Base-by-base conservation (phyloP, 37 sponge, comb jelly and placozoan genomes). In the Crambe crambe region DNA sequence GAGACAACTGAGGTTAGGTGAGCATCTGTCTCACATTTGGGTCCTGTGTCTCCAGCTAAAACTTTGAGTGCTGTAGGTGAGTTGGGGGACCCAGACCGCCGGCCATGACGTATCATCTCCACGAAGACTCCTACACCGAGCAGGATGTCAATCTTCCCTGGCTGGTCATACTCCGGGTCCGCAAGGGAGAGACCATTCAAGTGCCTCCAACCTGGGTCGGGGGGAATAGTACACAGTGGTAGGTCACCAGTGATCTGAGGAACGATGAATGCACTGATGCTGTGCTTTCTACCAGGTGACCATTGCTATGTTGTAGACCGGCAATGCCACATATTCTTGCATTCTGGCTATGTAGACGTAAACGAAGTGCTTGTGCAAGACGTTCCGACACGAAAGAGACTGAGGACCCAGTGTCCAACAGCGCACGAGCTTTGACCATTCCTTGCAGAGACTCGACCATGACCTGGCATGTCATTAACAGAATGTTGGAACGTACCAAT, bases 401-500 rank as follows among this genome's bases (percentile, higher is more conserved):
- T 58, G 84, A 84, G 17, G 84, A 69, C 22, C 41, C 76, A 68
- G 77, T 34, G 40, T 76, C 84, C 10, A 85, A 64, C 31, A 86
- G 66, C 15, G 86, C 86, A 60, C 65, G 72, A 32, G 79, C 73
- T 36, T 77, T 60, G 56, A 78, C 70, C 4, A 36, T 21, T 0
- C 78, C 78, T 10, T 78, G 32, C 26, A 74, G 73, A 42, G 82
- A 22, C 58, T 72, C 73, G 8, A 82, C 63, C 44, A 82, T n/a
- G 34, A 82, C 74, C 32, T 41, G 71, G 62, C 85, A 84, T 1
- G 76, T 84, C 85, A 84, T 76, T 21, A 84, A 34, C 70, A 84
- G 37, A 10, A 58, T 15, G 63, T 80, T 70, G 31, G 80, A 80
- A 15, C 12, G 51, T 15, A 47, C 10, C 12, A n/a, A n/a, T n/a